Percentiles rank a stretch among this genome's conserved stretches.
phyloP scores from a whole-genome alignment of 2,113 vertebrate genomes.

The Paracanthobrama guichenoti region DNA sequence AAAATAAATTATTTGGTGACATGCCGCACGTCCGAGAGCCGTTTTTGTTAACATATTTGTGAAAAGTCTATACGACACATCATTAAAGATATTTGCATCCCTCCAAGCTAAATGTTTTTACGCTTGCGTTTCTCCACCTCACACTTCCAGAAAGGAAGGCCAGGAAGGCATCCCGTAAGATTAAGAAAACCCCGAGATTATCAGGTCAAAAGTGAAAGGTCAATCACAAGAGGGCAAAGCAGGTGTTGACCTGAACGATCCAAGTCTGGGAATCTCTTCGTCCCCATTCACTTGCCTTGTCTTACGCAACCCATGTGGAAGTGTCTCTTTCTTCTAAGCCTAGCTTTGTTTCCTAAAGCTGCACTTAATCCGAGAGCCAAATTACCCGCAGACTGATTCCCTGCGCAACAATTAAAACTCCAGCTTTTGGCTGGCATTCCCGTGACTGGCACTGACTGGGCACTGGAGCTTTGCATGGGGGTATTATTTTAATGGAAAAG shows the following conservation, averaged over 20 bases:
- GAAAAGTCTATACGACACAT: not conserved
- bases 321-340: slow-evolving; percentile 58
- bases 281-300: slow-evolving; percentile 52
- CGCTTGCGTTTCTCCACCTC: slow-evolving; percentile 76
- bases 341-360: slow-evolving; percentile 60
- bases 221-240: slow-evolving; percentile 58
- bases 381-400: slow-evolving; percentile 64
- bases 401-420: slow-evolving; percentile 73
- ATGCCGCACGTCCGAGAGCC: slow-evolving; percentile 1
- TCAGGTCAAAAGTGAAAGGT: slow-evolving; percentile 71
- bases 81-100: slow-evolving; percentile 28
- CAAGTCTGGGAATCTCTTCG: slow-evolving; percentile 53
- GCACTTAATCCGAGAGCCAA: slow-evolving; percentile 63
- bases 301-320: slow-evolving; percentile 51
- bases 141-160: slow-evolving; percentile 74
- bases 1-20: not conserved
- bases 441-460: slow-evolving; percentile 58
- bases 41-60: not conserved
- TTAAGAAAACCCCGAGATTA: slow-evolving; percentile 55
- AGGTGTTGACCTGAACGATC: slow-evolving; percentile 69
- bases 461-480: slow-evolving; percentile 68
- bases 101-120: slow-evolving; percentile 66
- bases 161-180: slow-evolving; percentile 58
- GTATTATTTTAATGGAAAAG: slow-evolving; percentile 77
- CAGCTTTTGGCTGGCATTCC: slow-evolving; percentile 61